Base-by-base conservation (phyloP, 2,888 invertebrate genomes). In the Syrista parreyssii region DNA sequence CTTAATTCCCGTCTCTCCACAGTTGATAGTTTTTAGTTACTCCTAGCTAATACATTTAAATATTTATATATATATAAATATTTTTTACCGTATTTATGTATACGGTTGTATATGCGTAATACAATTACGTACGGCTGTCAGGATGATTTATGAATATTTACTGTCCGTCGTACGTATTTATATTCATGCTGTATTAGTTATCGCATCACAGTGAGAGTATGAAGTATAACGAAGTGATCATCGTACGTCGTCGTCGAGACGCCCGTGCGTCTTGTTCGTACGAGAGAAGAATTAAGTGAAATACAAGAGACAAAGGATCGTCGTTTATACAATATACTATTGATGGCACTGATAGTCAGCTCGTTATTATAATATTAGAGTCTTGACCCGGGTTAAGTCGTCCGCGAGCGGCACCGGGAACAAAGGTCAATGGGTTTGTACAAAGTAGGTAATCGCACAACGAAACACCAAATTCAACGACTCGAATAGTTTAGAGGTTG, bases 1-100 rank as follows among this genome's bases (percentile, higher is more conserved):
- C 40, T 1, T 55, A 23, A 55, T 55, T 55, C 40, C 23, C 40
- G 23, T 23, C 40, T 55, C 40, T 55, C 9, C 40, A 4, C 9
- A 23, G 4, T 55, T 23, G 40, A 15, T 23, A 55, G 40, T 55
- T 73, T 83, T 79, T 34, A 68, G 84, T 84, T 84, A 82, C 79
- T 78, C 81, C 82, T 86, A 84, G 40, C 83, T 86, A 86, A 75
- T 82, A 84, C 83, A 83, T 80, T 82, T 83, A 84, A 80, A 82
- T 81, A 85, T 81, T 80, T 78, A 84, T 78, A 78, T 80, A 55
- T 73, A 76, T 75, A 80, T 71, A 32, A n/a, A 71, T 71, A n/a
- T n/a, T n/a, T n/a, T n/a, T n/a, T n/a, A n/a, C n/a, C n/a, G n/a
- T 71, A 12, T 69, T 12, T 32, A 71, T 71, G 30, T 71, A 71